Evolutionary conservation across 92 coral and sea anemone species (phyloP).

Genomic region (Virgularia gustaviana): DNA sequence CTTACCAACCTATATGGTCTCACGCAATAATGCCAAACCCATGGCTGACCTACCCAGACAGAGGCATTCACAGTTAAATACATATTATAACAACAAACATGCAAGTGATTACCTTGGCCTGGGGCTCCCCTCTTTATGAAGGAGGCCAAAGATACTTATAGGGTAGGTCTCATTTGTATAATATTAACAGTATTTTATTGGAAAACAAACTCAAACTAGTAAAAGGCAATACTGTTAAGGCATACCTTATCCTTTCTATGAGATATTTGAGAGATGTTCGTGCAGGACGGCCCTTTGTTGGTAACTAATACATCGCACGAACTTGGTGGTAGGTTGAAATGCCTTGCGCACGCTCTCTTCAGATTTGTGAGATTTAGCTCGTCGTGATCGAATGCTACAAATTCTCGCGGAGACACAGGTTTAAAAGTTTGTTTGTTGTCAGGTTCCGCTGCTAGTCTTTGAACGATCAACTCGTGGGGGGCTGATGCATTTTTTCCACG

Average conservation of each 20-base stretch:
- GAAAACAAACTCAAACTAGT: no score
- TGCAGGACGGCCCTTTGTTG: conserved; percentile 64
- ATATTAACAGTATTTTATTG: no score
- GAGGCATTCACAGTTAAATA: no score
- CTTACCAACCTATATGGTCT: no score
- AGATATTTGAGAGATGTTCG: conserved; percentile 47
- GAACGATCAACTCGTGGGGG: conserved; percentile 63
- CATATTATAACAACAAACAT: no score
- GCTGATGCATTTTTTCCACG: conserved; percentile 35
- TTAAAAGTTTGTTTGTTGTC: conserved; percentile 58
- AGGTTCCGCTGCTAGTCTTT: conserved; percentile 59
- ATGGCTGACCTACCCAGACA: no score
- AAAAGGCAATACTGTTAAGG: no score
- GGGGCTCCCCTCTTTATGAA: conserved; percentile 1
- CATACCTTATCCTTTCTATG: conserved; percentile 63
- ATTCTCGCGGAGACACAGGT: conserved; percentile 61
- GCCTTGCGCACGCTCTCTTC: conserved; percentile 59
- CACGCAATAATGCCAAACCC: no score
- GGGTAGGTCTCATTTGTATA: no score
- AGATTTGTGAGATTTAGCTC: conserved; percentile 50
- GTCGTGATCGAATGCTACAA: conserved; percentile 55
- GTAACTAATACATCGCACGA: conserved; percentile 55
- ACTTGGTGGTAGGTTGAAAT: conserved; percentile 52
- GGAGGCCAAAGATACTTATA: no score
- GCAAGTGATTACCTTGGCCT: no score